Evolutionary conservation across 2,888 invertebrate species (phyloP).

Genomic region (Phyllotreta striolata): DNA sequence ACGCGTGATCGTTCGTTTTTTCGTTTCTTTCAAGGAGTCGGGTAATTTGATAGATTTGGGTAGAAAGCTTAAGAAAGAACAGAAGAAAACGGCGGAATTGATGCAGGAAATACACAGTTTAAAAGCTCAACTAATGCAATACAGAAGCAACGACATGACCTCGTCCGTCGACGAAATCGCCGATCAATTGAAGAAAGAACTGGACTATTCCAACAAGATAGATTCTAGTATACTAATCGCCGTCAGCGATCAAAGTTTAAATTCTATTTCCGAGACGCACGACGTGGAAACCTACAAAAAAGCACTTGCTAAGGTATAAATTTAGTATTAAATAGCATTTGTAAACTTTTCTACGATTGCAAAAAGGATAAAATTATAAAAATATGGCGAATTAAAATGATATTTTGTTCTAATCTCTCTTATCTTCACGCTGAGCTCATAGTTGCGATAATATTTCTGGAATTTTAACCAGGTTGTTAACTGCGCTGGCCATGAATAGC

Average conservation of each 20-base stretch:
- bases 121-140: conserved; percentile 55
- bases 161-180: conserved; percentile 65
- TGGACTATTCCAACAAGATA: conserved; percentile 68
- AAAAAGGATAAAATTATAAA: too few species aligned
- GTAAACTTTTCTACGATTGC: too few species aligned
- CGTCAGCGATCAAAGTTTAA: conserved; percentile 59
- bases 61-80: conserved; percentile 66
- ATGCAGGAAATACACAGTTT: conserved; percentile 55
- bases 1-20: too few species aligned
- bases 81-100: conserved; percentile 59
- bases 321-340: too few species aligned
- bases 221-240: conserved; percentile 68
- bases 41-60: conserved; percentile 67
- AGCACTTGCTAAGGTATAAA: conserved; percentile 32
- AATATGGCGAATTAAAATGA: too few species aligned
- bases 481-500: too few species aligned
- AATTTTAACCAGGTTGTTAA: too few species aligned
- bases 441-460: too few species aligned
- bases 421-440: too few species aligned
- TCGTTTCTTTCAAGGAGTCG: conserved; percentile 30
- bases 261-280: conserved; percentile 48
- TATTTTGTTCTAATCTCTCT: too few species aligned
- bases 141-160: conserved; percentile 49
- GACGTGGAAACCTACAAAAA: conserved; percentile 59
- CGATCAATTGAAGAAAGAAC: conserved; percentile 66